Evolutionary conservation across 2,888 invertebrate species (phyloP).

Genomic region (Panzeria rudis): DNA sequence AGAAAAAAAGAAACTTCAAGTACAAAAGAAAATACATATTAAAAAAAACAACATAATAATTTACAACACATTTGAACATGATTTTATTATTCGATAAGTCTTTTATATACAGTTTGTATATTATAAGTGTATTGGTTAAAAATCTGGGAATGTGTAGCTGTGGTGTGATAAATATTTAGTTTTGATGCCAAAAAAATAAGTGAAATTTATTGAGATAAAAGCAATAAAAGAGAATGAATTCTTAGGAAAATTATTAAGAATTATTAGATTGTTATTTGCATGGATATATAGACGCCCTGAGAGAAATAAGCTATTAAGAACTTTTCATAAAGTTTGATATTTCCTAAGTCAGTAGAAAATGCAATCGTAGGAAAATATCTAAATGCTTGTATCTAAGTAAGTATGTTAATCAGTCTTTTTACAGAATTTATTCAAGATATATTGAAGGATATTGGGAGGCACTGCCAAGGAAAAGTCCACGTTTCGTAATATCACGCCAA

Average conservation of each 20-base stretch:
- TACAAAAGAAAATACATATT: too few relatives aligned
- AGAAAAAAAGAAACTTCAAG: not conserved
- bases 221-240: conserved; percentile 13
- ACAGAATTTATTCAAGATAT: too few relatives aligned
- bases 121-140: conserved; percentile 6
- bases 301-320: not conserved
- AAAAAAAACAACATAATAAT: conserved; percentile 11
- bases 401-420: too few relatives aligned
- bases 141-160: conserved; percentile 18
- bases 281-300: not conserved
- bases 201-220: conserved; percentile 5
- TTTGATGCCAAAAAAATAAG: conserved; percentile 37
- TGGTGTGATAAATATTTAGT: conserved; percentile 18
- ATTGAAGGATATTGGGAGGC: too few relatives aligned
- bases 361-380: too few relatives aligned
- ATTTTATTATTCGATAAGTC: conserved; percentile 25
- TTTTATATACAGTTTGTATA: not conserved
- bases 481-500: too few relatives aligned
- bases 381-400: too few relatives aligned
- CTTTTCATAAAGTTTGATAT: too few relatives aligned
- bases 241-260: not conserved
- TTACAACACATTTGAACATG: conserved; percentile 1
- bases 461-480: too few relatives aligned
- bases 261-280: not conserved
- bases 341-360: too few relatives aligned